A percentile compares a stretch with the other conserved stretches of the same genome.
These are phyloP conservation scores for Eretmochelys imbricata DNA, from an alignment of 2,113 vertebrate species.

Conservation along the genomic window DNA sequence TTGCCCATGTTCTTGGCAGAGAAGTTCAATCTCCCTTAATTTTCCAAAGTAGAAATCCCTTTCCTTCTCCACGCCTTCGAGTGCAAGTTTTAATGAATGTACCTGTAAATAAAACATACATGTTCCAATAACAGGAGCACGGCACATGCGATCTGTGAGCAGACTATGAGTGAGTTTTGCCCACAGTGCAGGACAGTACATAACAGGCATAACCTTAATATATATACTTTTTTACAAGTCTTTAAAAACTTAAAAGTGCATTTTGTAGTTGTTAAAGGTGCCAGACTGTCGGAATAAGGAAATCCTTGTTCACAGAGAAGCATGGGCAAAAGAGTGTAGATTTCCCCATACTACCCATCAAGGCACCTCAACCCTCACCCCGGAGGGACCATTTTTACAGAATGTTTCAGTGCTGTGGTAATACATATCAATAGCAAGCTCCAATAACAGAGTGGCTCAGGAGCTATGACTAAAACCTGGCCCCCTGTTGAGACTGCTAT, in stretches of 20 bases:
- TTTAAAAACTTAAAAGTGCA: background rate
- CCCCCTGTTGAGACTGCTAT: background rate
- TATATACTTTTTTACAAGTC: background rate
- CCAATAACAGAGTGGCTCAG: background rate
- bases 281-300: background rate
- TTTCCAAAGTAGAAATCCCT: conserved; percentile 99
- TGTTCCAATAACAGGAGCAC: background rate
- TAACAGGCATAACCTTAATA: background rate
- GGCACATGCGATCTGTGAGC: background rate
- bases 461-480: background rate
- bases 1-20: conserved; percentile 95
- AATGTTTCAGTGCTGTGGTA: background rate
- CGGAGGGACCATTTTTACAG: background rate
- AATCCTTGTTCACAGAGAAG: background rate
- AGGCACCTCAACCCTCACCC: background rate
- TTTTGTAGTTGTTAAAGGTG: background rate
- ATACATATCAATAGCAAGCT: background rate
- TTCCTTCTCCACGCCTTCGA: conserved; percentile 98
- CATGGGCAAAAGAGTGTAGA: background rate
- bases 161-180: background rate
- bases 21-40: conserved; percentile 95
- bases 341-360: accelerated
- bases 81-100: conserved; percentile 94
- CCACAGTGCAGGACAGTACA: background rate
- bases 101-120: conserved; percentile 78